Evolutionary conservation across 2,888 invertebrate genomes (phyloP), one percentile per base, ranked within the genome.

Genomic region (Dermolepida albohirtum): DNA sequence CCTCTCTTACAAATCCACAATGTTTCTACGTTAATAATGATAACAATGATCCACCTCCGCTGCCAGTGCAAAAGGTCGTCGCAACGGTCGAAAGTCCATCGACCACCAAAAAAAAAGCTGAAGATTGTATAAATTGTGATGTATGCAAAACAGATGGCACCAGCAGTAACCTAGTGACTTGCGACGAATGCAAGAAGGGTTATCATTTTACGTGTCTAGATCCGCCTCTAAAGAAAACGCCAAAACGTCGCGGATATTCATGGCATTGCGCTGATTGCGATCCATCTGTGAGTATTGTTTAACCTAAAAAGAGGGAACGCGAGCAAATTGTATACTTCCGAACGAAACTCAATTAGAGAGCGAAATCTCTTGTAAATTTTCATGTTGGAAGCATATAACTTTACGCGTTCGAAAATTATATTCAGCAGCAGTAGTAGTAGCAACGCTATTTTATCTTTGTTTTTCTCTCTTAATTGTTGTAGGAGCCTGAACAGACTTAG

Each of bases 181-280:
- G 97, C 83, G 96, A 97, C 84, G 95, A 94, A 81, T 97, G 97
- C 83, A 88, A 88, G 78, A 92, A 93, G 80, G 90, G 92, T 76
- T 97, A 95, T 85, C 97, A 97, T 85, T 96, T 97, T 82, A 90
- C 90, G 70, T 97, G 97, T 83, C 86, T 97, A 77, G 94, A 96
- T 83, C 97, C 97, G 57, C 97, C 97, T 11, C 87, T 96, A 11
- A 96, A 95, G 84, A 96, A 96, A 82, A 93, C 95, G 68, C 97
- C 97, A 1, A 97, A 97, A 86, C 91, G 92, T 77, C 89, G 96
- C 63, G 96, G 97, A 39, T 97, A 96, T 81, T 94, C 94, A 10
- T 97, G 97, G 97, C 95, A 95, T 83, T 97, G 97, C 84, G 95
- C 95, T 62, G 95, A 95, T 82, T 97, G 97, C 86, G 96, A 96